Base-by-base conservation (phyloP, 2,797 vertebrate species). In the Cyclura pinguis region DNA sequence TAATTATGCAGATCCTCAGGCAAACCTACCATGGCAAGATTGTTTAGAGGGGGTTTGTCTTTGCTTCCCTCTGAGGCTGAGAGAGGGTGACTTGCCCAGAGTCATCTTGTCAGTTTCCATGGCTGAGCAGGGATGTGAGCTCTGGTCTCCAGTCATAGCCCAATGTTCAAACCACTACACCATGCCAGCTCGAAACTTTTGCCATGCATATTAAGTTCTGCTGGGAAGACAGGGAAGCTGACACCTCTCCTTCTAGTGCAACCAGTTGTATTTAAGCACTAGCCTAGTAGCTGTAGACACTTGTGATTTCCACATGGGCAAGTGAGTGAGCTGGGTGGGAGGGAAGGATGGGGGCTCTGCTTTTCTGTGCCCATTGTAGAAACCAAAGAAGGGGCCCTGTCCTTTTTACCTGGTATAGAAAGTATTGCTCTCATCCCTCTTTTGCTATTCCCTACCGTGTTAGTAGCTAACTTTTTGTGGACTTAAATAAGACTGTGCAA, bases 161-260 rank as follows among this genome's bases (percentile, higher is more conserved):
- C 52, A 52, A 12, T 52, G 10, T 12, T 52, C 52, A 52, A 52
- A 52, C 10, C 7, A 52, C 52, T 12, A 52, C 52, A 52, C 10
- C 52, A 52, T 8, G 7, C 52, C 2, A 8, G 52, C 52, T 52
- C 29, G 9, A 93, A 92, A 86, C 92, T 93, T 86, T 35, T 59
- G 32, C 13, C 32, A 88, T 92, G 92, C 94, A 93, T 93, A 93
- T 95, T 95, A 94, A 91, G 89, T 95, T 95, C 92, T 91, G 72
- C 91, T 93, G 94, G 93, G 9, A 24, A 90, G 88, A 93, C 88
- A 94, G 94, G 94, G 93, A 94, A 93, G 92, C 91, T 91, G 89
- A 91, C 94, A 90, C 92, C 86, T 82, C 91, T 93, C 91, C 92
- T 85, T 83, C 94, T 90, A 80, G 91, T 93, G 93, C 50, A 50